Conservation (phyloP, 1,140 invertebrate genomes). For the Pinna nobilis region DNA sequence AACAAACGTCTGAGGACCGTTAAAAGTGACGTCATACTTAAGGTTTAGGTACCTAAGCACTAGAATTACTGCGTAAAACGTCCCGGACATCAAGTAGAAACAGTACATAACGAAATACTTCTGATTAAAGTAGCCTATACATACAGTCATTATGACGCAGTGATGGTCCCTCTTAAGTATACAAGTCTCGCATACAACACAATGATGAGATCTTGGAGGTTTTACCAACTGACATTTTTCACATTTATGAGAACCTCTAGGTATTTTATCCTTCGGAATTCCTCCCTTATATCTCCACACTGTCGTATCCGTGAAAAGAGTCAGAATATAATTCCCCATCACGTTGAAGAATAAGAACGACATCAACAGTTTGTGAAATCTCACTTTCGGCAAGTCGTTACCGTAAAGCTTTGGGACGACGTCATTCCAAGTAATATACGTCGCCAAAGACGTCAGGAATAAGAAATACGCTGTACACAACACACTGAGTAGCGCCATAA, state of each 20-base stretch:
- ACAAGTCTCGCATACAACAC: slow-evolving; percentile 86
- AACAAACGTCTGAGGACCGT: slow-evolving; percentile 42
- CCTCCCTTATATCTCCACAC: not conserved
- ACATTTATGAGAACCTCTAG: slow-evolving; percentile 5
- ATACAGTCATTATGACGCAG: slow-evolving; percentile 92
- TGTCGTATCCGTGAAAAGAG: slow-evolving; percentile 24
- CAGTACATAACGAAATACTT: slow-evolving; percentile 45
- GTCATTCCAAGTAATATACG: slow-evolving; percentile 30
- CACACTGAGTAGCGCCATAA: slow-evolving; percentile 28
- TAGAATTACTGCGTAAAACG: slow-evolving; percentile 41
- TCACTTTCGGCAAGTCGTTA: not conserved
- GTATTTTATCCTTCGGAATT: not conserved
- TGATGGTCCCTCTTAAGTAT: slow-evolving; percentile 96
- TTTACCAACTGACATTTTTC: not conserved
- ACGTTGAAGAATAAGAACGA: slow-evolving; percentile 23
- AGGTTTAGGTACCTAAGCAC: slow-evolving; percentile 32
- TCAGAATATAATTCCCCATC: slow-evolving; percentile 32
- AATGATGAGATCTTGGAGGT: slow-evolving; percentile 87
- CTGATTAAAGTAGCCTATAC: slow-evolving; percentile 92
- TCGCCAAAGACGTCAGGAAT: slow-evolving; percentile 32
- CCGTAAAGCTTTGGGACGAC: slow-evolving; percentile 32
- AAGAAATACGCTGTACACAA: slow-evolving; percentile 26
- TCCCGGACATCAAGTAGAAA: slow-evolving; percentile 42
- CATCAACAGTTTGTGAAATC: slow-evolving; percentile 14
- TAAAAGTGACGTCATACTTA: slow-evolving; percentile 25